Conservation (phyloP, 2,113 vertebrate genomes). For the Spizaetus ornatus region DNA sequence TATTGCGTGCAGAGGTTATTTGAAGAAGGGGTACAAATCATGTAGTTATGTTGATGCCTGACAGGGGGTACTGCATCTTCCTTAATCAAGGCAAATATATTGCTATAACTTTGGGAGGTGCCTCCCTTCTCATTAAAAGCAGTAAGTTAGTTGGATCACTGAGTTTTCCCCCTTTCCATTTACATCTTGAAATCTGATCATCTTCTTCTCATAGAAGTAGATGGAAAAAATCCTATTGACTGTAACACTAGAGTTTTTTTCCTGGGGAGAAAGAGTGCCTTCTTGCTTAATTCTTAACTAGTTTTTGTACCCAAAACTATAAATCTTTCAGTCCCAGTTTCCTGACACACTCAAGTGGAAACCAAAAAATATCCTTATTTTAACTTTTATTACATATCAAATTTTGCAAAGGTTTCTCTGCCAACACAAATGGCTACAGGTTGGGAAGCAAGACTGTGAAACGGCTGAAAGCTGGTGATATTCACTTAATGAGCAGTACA, state of each 20-base stretch:
- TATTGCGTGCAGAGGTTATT: background rate
- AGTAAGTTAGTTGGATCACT: background rate
- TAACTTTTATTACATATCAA: constrained; percentile 49
- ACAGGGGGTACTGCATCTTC: background rate
- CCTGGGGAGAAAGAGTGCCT: background rate
- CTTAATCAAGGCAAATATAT: background rate
- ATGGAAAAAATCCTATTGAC: constrained; percentile 4
- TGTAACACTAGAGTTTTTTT: background rate
- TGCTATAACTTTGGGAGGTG: background rate
- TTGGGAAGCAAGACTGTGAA: constrained; percentile 23
- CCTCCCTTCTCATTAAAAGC: background rate
- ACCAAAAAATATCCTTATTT: constrained; percentile 43
- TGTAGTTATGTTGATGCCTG: background rate
- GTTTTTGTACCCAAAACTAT: constrained; percentile 21
- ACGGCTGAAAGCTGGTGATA: background rate
- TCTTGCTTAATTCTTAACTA: constrained; percentile 34
- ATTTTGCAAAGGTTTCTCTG: constrained; percentile 27
- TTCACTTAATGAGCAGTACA: background rate
- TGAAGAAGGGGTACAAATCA: background rate
- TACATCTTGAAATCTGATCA: constrained; percentile 31
- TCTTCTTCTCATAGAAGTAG: background rate
- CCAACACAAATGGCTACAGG: constrained; percentile 57
- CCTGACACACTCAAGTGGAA: constrained; percentile 38
- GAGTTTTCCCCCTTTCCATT: background rate
- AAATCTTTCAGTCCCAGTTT: constrained; percentile 49